Conservation (phyloP, 2,888 invertebrate genomes). For the Peribatodes rhomboidaria region DNA sequence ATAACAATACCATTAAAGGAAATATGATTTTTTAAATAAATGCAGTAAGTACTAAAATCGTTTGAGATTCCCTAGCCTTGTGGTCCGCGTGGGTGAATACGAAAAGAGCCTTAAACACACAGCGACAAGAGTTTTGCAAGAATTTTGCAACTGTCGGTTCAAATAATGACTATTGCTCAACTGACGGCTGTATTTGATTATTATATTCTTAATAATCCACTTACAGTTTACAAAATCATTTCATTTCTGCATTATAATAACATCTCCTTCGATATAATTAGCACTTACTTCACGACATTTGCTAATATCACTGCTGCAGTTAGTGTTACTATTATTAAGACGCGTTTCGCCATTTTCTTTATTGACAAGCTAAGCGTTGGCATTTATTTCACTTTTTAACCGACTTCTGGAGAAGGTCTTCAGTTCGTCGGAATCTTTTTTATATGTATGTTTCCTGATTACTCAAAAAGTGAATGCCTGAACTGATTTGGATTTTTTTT, state of each 20-base stretch:
- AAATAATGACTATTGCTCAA: slow-evolving; percentile 63
- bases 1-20: slow-evolving; percentile 36
- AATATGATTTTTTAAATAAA: slow-evolving; percentile 40
- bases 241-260: slow-evolving; percentile 13
- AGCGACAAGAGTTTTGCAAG: slow-evolving; percentile 63
- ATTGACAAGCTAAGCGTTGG: not conserved
- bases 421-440: no score
- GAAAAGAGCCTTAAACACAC: slow-evolving; percentile 58
- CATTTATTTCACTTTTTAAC: no score
- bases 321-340: not conserved
- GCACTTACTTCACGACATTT: slow-evolving; percentile 4
- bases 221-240: slow-evolving; percentile 33
- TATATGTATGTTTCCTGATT: no score
- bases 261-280: slow-evolving; percentile 16
- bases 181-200: slow-evolving; percentile 43
- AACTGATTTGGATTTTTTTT: no score
- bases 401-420: no score
- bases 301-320: not conserved
- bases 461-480: no score
- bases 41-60: slow-evolving; percentile 42
- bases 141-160: slow-evolving; percentile 64
- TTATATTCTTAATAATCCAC: slow-evolving; percentile 45
- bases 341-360: not conserved
- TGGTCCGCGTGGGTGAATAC: slow-evolving; percentile 65
- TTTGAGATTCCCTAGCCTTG: slow-evolving; percentile 50